A percentile compares a stretch with the other conserved stretches of the same genome.
phyloP scores from a whole-genome alignment of 1,140 invertebrate genomes.

The Dendrolimus kikuchii region DNA sequence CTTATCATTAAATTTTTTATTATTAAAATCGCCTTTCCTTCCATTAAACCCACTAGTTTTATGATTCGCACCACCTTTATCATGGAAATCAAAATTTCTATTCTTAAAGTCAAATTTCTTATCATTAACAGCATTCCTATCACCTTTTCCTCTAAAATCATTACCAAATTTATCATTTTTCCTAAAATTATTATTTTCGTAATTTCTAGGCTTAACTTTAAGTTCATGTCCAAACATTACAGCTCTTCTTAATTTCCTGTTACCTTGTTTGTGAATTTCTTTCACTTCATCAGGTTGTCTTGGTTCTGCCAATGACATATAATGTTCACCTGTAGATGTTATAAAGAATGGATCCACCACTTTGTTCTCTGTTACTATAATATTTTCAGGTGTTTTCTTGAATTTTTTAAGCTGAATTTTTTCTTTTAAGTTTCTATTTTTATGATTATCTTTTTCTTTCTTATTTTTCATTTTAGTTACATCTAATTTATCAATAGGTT shows the following conservation, averaged over 20 bases:
- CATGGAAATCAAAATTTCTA: constrained; percentile 9
- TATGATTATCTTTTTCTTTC: constrained; percentile 38
- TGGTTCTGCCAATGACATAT: constrained; percentile 70
- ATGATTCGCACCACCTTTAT: too few relatives aligned
- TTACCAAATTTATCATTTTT: not conserved
- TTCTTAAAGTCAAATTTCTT: constrained; percentile 6
- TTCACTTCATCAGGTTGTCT: constrained; percentile 58
- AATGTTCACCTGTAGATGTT: constrained; percentile 72
- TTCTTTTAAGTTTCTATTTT: constrained; percentile 57
- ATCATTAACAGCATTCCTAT: not conserved
- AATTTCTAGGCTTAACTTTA: constrained; percentile 34
- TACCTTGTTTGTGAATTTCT: constrained; percentile 55
- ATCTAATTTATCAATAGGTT: constrained; percentile 6
- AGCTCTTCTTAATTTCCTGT: constrained; percentile 58
- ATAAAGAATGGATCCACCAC: constrained; percentile 75
- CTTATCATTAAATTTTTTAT: constrained; percentile 14
- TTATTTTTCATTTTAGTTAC: constrained; percentile 18
- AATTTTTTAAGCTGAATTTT: constrained; percentile 51
- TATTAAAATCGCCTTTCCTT: constrained; percentile 12
- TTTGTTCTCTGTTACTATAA: constrained; percentile 27
- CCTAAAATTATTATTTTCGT: constrained; percentile 18
- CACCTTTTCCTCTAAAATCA: too few relatives aligned
- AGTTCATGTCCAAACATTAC: constrained; percentile 61
- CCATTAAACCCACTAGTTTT: too few relatives aligned
- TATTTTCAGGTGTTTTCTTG: constrained; percentile 39